phyloP scores from a whole-genome alignment of 2,797 vertebrate species.

The Coendou prehensilis region DNA sequence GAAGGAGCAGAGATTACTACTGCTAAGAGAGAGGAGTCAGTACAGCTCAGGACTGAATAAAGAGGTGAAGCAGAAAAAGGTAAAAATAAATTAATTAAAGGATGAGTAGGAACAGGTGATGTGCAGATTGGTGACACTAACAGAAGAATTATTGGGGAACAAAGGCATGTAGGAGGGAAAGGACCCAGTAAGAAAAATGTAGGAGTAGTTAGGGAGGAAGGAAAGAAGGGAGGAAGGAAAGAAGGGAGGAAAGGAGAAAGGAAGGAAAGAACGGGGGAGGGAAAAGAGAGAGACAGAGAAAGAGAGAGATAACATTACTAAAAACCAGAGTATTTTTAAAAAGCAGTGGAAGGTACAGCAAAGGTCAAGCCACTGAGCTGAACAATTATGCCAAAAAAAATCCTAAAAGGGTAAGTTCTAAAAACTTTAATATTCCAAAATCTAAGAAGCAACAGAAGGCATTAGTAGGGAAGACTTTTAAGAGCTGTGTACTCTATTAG shows the following conservation, averaged over 20 bases:
- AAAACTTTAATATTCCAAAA: neutral
- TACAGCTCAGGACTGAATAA: neutral
- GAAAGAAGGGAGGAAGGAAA: neutral
- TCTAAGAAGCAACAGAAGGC: conserved; percentile 20
- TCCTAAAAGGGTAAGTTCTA: neutral
- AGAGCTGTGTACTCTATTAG: neutral
- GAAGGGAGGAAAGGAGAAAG: neutral
- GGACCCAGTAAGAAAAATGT: neutral
- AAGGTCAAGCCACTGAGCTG: neutral
- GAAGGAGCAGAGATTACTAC: neutral
- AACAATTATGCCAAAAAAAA: conserved; percentile 36
- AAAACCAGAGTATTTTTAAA: conserved; percentile 23
- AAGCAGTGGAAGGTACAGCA: neutral
- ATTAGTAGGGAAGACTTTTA: neutral
- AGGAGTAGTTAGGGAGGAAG: neutral
- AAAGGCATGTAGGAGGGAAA: neutral
- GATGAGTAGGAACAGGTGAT: neutral
- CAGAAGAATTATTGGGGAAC: neutral
- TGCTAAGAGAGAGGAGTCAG: neutral
- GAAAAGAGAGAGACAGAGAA: neutral
- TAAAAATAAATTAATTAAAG: neutral
- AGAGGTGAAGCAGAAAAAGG: neutral
- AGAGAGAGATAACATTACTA: neutral
- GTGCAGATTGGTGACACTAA: neutral
- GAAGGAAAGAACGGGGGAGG: neutral